Conservation (phyloP, 2,113 vertebrate genomes). For the Talpa occidentalis region DNA sequence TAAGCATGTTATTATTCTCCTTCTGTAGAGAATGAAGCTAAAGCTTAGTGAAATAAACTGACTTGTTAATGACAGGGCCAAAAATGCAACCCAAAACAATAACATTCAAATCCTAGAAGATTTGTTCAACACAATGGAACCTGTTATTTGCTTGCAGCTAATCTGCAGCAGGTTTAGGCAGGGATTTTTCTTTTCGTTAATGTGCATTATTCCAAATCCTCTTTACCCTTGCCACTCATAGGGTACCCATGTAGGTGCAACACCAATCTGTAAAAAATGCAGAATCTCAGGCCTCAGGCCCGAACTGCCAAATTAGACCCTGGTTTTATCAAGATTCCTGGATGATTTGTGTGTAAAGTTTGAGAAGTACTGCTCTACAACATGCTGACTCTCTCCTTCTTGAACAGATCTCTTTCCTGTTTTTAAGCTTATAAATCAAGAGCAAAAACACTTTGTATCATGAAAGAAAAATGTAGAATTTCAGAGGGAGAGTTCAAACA, state of each 20-base stretch:
- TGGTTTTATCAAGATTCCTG: background rate
- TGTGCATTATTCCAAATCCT: background rate
- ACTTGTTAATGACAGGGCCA: background rate
- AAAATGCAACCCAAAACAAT: background rate
- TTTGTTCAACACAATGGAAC: background rate
- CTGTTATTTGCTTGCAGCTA: background rate
- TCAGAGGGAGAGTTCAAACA: background rate
- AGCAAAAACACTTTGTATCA: background rate
- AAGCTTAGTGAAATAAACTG: background rate
- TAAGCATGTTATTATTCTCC: background rate
- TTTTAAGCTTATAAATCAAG: conserved; percentile 14
- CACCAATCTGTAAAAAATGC: background rate
- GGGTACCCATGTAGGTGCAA: background rate
- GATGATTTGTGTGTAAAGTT: background rate
- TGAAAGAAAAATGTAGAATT: background rate
- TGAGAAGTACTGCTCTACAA: background rate
- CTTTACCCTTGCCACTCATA: background rate
- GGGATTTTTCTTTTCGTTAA: background rate
- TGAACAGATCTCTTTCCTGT: background rate
- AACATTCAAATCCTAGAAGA: conserved; percentile 10
- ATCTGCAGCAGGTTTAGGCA: background rate
- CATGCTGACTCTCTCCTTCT: background rate
- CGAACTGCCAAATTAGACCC: background rate
- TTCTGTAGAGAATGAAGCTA: background rate
- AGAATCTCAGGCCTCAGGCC: background rate